Evolutionary conservation across 2,797 vertebrate genomes (phyloP).

Genomic region (Pseudomugil tenellus): DNA sequence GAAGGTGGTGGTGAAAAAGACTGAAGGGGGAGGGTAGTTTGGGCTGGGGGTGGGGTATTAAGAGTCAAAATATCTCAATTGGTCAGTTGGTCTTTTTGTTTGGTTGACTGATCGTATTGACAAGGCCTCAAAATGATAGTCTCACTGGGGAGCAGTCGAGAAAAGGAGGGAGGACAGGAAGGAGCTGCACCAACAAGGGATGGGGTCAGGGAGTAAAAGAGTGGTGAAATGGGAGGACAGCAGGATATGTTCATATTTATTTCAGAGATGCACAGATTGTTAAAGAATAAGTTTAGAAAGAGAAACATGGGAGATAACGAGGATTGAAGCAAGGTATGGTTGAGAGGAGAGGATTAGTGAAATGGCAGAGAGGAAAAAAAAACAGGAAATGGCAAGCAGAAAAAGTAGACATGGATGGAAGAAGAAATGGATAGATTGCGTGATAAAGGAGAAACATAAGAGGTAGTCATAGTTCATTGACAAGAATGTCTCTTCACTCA

Average conservation of each 20-base stretch:
- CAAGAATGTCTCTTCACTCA: slow-evolving; percentile 80
- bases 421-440: slow-evolving; percentile 28
- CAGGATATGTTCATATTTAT: not conserved
- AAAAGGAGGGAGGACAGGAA: slow-evolving; percentile 38
- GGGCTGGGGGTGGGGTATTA: slow-evolving; percentile 49
- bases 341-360: not conserved
- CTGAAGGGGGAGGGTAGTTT: slow-evolving; percentile 13
- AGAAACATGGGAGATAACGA: not conserved
- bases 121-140: slow-evolving; percentile 91
- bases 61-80: slow-evolving; percentile 90
- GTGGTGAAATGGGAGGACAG: not conserved
- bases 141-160: slow-evolving; percentile 79
- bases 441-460: slow-evolving; percentile 52
- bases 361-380: not conserved
- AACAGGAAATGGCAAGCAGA: slow-evolving; percentile 3
- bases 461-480: slow-evolving; percentile 90
- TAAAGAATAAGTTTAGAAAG: not conserved
- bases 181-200: not conserved
- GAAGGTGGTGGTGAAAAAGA: slow-evolving; percentile 27
- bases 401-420: slow-evolving; percentile 38
- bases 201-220: slow-evolving; percentile 1
- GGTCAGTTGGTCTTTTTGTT: slow-evolving; percentile 85
- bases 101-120: slow-evolving; percentile 94
- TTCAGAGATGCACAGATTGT: not conserved
- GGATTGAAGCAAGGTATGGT: slow-evolving; percentile 1